phyloP scores from a whole-genome alignment of 2,888 invertebrate species.

The Ormyrus labotus region DNA sequence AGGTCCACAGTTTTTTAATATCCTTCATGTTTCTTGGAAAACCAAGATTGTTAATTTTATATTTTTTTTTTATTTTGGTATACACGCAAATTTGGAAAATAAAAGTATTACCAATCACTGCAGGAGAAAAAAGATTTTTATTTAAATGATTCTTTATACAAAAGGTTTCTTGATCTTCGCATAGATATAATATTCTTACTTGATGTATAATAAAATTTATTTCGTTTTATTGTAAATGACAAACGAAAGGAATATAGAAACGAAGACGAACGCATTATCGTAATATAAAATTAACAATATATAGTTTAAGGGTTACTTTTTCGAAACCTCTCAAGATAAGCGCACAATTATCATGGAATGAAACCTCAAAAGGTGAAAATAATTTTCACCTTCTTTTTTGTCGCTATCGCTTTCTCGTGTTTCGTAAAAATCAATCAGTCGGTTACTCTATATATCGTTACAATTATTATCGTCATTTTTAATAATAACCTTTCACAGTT shows the following conservation, averaged over 20 bases:
- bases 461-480: slow-evolving; percentile 49
- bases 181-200: slow-evolving; percentile 46
- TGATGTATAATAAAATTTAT: slow-evolving; percentile 42
- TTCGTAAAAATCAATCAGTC: slow-evolving; percentile 53
- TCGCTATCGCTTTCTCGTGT: slow-evolving; percentile 6
- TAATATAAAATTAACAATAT: slow-evolving; percentile 54
- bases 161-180: slow-evolving; percentile 30
- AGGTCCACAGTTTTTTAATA: slow-evolving; percentile 20
- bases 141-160: slow-evolving; percentile 42
- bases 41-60: slow-evolving; percentile 51
- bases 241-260: slow-evolving; percentile 35
- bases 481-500: slow-evolving; percentile 40
- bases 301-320: slow-evolving; percentile 17
- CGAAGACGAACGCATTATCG: slow-evolving; percentile 5
- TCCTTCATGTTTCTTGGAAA: slow-evolving; percentile 1
- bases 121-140: slow-evolving; percentile 31
- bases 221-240: slow-evolving; percentile 22
- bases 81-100: slow-evolving; percentile 27
- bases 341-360: slow-evolving; percentile 40
- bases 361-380: slow-evolving; percentile 39
- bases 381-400: background rate
- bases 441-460: slow-evolving; percentile 42
- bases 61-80: slow-evolving; percentile 6
- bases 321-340: slow-evolving; percentile 39
- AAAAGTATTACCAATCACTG: background rate